Evolutionary conservation across 2,113 vertebrate species (phyloP), one percentile per base, ranked within the genome.

Genomic region (Poecilia latipinna): DNA sequence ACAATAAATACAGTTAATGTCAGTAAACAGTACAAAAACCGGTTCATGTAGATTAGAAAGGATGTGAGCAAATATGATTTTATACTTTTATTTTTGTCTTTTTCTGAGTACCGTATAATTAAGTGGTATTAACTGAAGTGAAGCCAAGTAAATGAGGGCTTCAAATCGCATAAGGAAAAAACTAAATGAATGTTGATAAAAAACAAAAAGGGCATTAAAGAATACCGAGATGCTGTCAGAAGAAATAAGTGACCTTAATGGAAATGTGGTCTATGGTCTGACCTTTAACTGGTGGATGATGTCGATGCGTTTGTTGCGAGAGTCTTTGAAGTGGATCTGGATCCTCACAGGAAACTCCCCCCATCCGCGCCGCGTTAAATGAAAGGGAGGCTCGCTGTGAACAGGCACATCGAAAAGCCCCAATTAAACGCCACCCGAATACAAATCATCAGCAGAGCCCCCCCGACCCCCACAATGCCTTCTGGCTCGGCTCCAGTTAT

Each of bases 251-350:
- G 57, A 62, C 31, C 61, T 2, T 5, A 70, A 5, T 19, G 37
- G 54, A 33, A 33, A 65, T 65, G 62, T n/a, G 64, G 31, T 75
- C 13, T 57, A 0, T 3, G 37, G 68, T 42, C 89, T 78, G 95
- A 99, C 98, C 97, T 99, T 99, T 81, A 99, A 89, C 84, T 97
- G 96, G 91, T 99, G 98, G 88, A 99, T 99, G 93, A 99, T 98
- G 92, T 99, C 98, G 15, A 99, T 97, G 84, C 98, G 95, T 92
- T 99, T 99, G 95, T 99, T 99, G 88, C 97, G 96, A 87, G 94
- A 95, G 85, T 99, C 98, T 94, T 98, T 98, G 93, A 99, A 99
- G 89, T 99, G 98, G 88, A 99, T 98, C 94, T 99, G 98, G 82
- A 99, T 96, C 87, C 98, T 95, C 76, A 99, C 97, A 51, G 98